Conservation (phyloP, 2,888 invertebrate genomes). For the Rhogogaster chlorosoma region DNA sequence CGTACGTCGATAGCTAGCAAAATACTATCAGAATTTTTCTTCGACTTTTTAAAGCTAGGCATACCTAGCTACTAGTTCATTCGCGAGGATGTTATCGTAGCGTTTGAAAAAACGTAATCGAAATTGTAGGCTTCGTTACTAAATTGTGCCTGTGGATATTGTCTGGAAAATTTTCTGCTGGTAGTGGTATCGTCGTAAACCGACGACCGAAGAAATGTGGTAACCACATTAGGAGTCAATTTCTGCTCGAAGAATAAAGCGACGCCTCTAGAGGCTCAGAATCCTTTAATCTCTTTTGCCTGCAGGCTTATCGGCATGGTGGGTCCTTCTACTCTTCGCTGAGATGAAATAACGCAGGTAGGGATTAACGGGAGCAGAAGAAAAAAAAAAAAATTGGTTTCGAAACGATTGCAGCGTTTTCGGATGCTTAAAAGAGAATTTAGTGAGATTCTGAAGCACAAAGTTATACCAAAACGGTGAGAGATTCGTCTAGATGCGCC, state of each 20-base stretch:
- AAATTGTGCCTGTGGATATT: not conserved
- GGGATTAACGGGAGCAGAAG: not conserved
- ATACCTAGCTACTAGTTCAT: not conserved
- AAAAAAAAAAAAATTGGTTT: not conserved
- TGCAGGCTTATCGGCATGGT: slow-evolving; percentile 21
- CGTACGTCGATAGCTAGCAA: not conserved
- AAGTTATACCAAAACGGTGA: not conserved
- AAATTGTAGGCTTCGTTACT: not conserved
- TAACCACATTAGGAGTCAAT: slow-evolving; percentile 68
- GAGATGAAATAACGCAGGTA: not conserved
- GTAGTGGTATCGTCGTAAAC: not conserved
- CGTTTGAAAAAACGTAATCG: not conserved
- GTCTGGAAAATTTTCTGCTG: not conserved
- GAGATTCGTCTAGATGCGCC: not conserved
- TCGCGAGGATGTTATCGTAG: not conserved
- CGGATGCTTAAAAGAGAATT: not conserved
- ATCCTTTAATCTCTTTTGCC: slow-evolving; percentile 25
- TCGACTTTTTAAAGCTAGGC: not conserved
- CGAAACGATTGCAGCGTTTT: not conserved
- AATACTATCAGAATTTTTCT: not conserved
- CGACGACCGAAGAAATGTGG: slow-evolving; percentile 16
- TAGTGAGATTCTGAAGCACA: not conserved
- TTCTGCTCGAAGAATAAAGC: slow-evolving; percentile 63
- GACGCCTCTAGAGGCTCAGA: not conserved
- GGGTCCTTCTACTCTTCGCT: not conserved